Percentiles rank a stretch among this genome's conserved stretches.
These are phyloP conservation scores for Stenichneumon culpator DNA, from an alignment of 2,888 invertebrate species.

Conservation along the genomic window DNA sequence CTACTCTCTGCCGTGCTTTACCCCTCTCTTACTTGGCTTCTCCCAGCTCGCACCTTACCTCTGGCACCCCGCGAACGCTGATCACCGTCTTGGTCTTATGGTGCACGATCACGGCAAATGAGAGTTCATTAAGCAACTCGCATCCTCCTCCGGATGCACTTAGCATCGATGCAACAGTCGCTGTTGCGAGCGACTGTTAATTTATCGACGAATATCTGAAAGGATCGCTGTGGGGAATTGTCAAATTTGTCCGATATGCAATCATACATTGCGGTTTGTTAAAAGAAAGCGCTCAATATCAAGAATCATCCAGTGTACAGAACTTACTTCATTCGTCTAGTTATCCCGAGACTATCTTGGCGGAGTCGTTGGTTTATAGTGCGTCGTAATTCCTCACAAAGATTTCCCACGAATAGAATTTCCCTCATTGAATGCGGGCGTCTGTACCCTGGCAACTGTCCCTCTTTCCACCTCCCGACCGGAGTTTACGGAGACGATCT, in stretches of 20 bases:
- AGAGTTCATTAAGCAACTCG: conserved; percentile 73
- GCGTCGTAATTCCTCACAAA: neutral
- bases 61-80: conserved; percentile 28
- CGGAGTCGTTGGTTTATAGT: neutral
- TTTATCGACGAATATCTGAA: conserved; percentile 45
- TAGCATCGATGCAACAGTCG: conserved; percentile 41
- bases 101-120: conserved; percentile 79
- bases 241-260: neutral
- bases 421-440: conserved; percentile 6
- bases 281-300: neutral
- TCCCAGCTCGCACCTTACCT: conserved; percentile 22
- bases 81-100: conserved; percentile 74
- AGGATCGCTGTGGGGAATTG: neutral
- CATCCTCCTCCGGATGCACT: conserved; percentile 60
- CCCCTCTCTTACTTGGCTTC: conserved; percentile 47
- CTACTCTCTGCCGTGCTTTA: conserved; percentile 62
- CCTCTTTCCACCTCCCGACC: neutral
- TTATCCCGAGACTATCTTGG: neutral
- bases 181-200: conserved; percentile 51
- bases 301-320: neutral
- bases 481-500: conserved; percentile 71
- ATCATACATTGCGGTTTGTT: no score
- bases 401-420: conserved; percentile 46
- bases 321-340: neutral
- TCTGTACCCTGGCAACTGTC: conserved; percentile 20